Conservation (phyloP, 2,888 invertebrate genomes). For the Muscina levida region DNA sequence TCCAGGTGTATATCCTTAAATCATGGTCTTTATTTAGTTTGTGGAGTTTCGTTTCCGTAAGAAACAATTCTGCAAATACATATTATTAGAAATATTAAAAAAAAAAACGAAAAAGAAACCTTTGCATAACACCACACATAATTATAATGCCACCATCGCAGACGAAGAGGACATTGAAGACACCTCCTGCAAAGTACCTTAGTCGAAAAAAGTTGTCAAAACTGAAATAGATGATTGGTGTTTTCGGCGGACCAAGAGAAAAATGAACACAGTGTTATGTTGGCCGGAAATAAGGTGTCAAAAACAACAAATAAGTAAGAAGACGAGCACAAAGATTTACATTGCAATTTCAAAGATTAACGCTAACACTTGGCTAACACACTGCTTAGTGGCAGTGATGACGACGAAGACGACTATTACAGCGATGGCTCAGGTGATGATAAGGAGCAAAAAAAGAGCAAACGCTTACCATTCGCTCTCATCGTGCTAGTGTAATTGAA, state of each 20-base stretch:
- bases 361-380: conserved; percentile 77
- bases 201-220: conserved; percentile 7
- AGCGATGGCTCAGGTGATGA: conserved; percentile 62
- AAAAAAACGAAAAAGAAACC: conserved; percentile 74
- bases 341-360: no score
- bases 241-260: conserved; percentile 73
- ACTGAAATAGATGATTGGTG: conserved; percentile 71
- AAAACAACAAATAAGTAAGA: no score
- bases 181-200: conserved; percentile 23
- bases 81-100: no score
- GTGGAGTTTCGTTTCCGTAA: no score
- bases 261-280: conserved; percentile 72
- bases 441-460: conserved; percentile 69
- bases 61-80: no score
- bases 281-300: conserved; percentile 67
- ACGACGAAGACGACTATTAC: conserved; percentile 69
- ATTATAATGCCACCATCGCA: conserved; percentile 69
- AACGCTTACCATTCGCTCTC: conserved; percentile 71
- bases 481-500: conserved; percentile 78
- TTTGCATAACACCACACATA: conserved; percentile 73
- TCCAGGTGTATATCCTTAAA: no score
- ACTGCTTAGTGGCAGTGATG: no score
- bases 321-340: conserved; percentile 69
- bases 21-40: no score
- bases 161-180: conserved; percentile 38